Evolutionary conservation across 2,888 invertebrate genomes (phyloP).

Genomic region (Sepioteuthis lessoniana): DNA sequence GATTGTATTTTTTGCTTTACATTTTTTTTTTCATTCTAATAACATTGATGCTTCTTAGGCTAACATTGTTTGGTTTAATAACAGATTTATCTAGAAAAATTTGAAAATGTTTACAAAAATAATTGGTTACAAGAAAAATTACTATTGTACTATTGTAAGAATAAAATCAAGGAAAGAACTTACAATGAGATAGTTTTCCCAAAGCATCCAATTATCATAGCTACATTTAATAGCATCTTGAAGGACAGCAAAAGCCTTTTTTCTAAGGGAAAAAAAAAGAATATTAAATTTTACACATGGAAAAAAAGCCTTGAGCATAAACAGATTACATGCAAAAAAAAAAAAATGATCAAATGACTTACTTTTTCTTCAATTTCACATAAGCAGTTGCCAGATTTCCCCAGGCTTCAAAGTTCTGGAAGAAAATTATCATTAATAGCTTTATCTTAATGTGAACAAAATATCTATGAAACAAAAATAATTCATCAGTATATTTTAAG

Average conservation of each 20-base stretch:
- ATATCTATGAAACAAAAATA: too few relatives aligned
- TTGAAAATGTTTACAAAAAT: not conserved
- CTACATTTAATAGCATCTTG: constrained; percentile 93
- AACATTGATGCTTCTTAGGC: too few relatives aligned
- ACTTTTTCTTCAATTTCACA: constrained; percentile 88
- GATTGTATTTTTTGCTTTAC: too few relatives aligned
- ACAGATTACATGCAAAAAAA: not conserved
- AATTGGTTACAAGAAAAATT: too few relatives aligned
- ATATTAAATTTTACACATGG: not conserved
- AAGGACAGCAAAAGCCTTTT: constrained; percentile 86
- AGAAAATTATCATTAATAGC: constrained; percentile 36
- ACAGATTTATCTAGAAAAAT: not conserved
- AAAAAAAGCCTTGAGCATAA: not conserved
- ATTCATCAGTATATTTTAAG: too few relatives aligned
- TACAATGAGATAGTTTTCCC: constrained; percentile 92
- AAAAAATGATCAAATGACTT: constrained; percentile 61
- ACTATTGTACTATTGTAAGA: not conserved
- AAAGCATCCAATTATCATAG: constrained; percentile 91
- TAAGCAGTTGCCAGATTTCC: constrained; percentile 97
- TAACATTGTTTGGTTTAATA: not conserved
- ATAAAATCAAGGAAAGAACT: constrained; percentile 52
- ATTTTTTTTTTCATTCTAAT: too few relatives aligned
- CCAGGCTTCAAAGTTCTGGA: constrained; percentile 93
- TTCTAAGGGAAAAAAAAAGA: constrained; percentile 52
- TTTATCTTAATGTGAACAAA: too few relatives aligned